A percentile compares a stretch with the other conserved stretches of the same genome.
Evolutionary conservation across 2,113 vertebrate genomes (phyloP).

Genomic region (Gadus chalcogrammus): DNA sequence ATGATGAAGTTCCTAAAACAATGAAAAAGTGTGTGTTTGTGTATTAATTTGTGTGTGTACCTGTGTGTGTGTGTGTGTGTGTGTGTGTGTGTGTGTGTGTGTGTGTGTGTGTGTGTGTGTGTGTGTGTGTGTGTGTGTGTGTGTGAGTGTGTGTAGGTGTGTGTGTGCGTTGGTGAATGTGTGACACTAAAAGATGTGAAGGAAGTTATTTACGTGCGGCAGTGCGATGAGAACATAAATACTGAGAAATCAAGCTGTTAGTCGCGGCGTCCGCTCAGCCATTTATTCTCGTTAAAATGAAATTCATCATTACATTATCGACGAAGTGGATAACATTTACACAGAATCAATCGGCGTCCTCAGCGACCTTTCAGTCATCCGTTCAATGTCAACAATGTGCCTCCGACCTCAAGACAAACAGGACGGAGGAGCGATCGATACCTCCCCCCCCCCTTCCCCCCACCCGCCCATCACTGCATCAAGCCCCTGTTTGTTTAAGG

Average conservation of each 20-base stretch:
- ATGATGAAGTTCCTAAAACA: too few relatives aligned
- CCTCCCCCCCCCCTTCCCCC: conserved; percentile 50
- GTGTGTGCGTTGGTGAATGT: neutral
- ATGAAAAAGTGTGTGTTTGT: neutral
- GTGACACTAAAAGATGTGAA: neutral
- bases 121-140: neutral
- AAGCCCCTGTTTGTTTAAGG: conserved; percentile 62
- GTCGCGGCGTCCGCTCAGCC: neutral
- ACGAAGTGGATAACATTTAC: neutral
- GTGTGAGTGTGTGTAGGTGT: neutral
- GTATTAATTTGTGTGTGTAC: neutral
- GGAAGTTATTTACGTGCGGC: neutral
- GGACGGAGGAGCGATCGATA: conserved; percentile 44
- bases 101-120: neutral
- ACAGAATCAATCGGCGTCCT: conserved; percentile 9
- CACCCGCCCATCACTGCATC: conserved; percentile 18
- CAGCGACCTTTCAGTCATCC: conserved; percentile 9
- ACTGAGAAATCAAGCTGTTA: neutral
- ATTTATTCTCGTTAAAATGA: neutral
- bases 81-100: neutral
- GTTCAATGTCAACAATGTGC: conserved; percentile 45
- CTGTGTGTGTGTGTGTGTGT: neutral
- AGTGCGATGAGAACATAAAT: neutral
- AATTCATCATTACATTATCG: conserved; percentile 23
- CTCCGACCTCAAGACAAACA: conserved; percentile 5